A percentile compares a stretch with the other conserved stretches of the same genome.
phyloP scores from a whole-genome alignment of 2,113 vertebrate species.

The Ophthalmolycus amberensis region DNA sequence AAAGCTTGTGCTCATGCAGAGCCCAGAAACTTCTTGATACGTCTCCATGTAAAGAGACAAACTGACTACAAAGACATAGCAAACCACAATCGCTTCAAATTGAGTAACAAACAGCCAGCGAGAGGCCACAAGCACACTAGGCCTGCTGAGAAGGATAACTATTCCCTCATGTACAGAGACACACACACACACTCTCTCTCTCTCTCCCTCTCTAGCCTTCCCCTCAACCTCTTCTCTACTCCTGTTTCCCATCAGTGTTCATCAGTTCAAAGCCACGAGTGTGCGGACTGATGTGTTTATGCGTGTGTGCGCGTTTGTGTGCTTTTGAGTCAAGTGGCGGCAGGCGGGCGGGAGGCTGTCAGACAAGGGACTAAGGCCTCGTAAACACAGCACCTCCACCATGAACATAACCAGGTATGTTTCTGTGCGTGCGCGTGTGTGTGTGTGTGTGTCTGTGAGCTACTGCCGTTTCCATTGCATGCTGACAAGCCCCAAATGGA shows the following conservation, averaged over 20 bases:
- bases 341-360: constrained; percentile 81
- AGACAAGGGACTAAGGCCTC: constrained; percentile 76
- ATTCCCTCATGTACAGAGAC: constrained; percentile 23
- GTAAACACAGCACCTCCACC: constrained; percentile 80
- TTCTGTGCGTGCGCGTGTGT: constrained; percentile 43
- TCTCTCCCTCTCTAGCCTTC: constrained; percentile 34
- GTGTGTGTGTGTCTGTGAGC: constrained; percentile 52
- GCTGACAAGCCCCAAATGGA: constrained; percentile 74
- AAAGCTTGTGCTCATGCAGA: neutral
- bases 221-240: constrained; percentile 61
- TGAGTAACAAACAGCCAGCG: constrained; percentile 57
- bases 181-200: constrained; percentile 26
- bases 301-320: constrained; percentile 44
- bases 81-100: constrained; percentile 53
- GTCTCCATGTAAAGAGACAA: constrained; percentile 19
- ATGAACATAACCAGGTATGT: constrained; percentile 77
- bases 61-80: constrained; percentile 25
- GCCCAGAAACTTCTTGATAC: constrained; percentile 22
- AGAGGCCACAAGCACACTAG: constrained; percentile 43
- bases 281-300: constrained; percentile 67
- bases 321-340: constrained; percentile 78
- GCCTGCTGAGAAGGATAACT: constrained; percentile 45
- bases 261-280: constrained; percentile 80
- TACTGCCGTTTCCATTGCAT: constrained; percentile 77
- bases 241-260: constrained; percentile 81